Percentiles rank a stretch among this genome's conserved stretches.
Conservation (phyloP, 2,113 vertebrate species). For the Equus przewalskii region DNA sequence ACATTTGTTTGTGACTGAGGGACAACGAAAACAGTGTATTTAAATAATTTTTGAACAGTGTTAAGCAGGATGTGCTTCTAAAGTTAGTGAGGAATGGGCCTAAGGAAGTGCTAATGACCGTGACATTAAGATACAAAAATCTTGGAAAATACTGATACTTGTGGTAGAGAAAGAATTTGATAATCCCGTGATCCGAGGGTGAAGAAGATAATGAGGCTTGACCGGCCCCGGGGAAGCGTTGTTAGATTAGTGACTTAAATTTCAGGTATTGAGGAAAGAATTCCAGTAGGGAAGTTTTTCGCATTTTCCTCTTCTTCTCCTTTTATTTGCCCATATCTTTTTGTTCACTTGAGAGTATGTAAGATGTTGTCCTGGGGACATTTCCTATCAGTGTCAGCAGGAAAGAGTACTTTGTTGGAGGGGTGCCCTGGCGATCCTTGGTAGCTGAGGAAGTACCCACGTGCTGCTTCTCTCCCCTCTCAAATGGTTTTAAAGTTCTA, state of each 20-base stretch:
- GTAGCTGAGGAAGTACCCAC: neutral
- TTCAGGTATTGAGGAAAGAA: neutral
- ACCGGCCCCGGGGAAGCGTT: neutral
- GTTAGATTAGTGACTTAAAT: no score
- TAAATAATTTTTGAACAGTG: accelerated
- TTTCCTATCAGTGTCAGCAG: neutral
- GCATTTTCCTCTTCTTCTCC: neutral
- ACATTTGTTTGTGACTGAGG: neutral
- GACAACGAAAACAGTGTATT: neutral
- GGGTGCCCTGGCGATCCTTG: neutral
- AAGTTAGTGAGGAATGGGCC: neutral
- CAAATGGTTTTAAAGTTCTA: neutral
- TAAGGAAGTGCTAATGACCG: neutral
- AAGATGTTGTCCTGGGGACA: neutral
- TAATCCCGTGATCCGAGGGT: no score
- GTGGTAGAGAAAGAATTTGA: neutral
- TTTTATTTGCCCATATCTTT: neutral
- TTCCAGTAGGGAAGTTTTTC: no score
- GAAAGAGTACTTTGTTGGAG: neutral
- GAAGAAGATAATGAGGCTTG: neutral
- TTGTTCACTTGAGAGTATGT: neutral
- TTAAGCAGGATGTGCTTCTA: neutral
- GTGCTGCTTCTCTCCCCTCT: neutral
- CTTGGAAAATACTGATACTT: neutral
- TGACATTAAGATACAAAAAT: neutral